Evolutionary conservation across 2,113 vertebrate species (phyloP), one percentile per base, ranked within the genome.

Genomic region (Tyrannus savana): DNA sequence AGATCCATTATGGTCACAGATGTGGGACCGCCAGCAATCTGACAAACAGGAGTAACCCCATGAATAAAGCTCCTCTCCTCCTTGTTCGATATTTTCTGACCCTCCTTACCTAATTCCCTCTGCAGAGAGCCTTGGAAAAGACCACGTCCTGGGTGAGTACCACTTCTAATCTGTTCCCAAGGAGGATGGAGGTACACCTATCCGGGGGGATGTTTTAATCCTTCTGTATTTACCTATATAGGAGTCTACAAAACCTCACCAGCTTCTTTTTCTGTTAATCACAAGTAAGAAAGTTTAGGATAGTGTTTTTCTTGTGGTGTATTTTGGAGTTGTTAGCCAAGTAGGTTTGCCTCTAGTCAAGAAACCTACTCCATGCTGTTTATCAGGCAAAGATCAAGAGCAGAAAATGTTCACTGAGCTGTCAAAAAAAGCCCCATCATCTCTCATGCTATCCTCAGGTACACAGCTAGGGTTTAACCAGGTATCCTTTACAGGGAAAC

Each of bases 401-500:
- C 30, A 64, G 73, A 75, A 76, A 59, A 31, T 2, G 6, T 8
- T 14, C 5, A 2, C 42, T 44, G 27, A 56, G 82, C 53, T 63
- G 47, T 42, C 50, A 35, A 56, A 87, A 62, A 63, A 90, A 14
- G 3, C 5, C 6, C 44, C 1, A 2, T 33, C 21, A 31, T 30
- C 59, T 52, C 75, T 80, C 28, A 8, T 31, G 46, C 27, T 49
- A 19, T 30, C 46, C 77, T 56, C 12, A 8, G 37, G 8, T 12
- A 7, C 2, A 10, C 25, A 59, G 15, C 30, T 33, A 4, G 14
- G 39, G 7, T 69, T 59, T 64, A 49, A 31, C 35, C 35, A 30
- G 46, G 41, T 33, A 6, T 14, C 1, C 7, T 14, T 12, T 3
- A 1, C 0, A 55, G 35, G 46, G 31, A 19, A 41, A 33, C n/a